Base-by-base conservation (phyloP, 2,797 vertebrate genomes). In the Psittacula echo region DNA sequence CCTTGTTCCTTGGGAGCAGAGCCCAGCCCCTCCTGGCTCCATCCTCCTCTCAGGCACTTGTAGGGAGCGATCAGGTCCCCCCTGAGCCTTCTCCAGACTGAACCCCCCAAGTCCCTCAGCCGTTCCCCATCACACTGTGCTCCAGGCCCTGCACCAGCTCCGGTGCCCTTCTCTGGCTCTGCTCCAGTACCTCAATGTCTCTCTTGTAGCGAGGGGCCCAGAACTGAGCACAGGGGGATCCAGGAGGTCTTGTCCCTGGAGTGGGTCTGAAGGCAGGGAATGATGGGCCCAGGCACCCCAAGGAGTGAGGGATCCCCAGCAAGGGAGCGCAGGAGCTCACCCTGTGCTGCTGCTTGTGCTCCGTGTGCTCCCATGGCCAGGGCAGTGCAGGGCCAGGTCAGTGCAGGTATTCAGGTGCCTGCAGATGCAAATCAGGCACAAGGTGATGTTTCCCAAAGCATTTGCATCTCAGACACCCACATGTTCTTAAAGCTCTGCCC, bases 391-490 rank as follows among this genome's bases (percentile, higher is more conserved):
- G 21, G 77, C 86, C 68, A 60, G n/a, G 86, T 42, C 7, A 0
- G 80, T 88, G 45, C 76, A 83, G 83, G 80, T 51, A 44, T 67
- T 88, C 47, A 92, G 83, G 81, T 89, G 53, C 87, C 62, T 84
- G 88, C 58, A 48, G 62, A 91, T 94, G 87, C 81, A 94, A 94
- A 94, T 82, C 45, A 92, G 78, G 54, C 1, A 0, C 71, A 82
- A 39, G 0, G 2, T 73, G 92, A 65, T 94, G 44, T 79, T 94
- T 89, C 92, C 87, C 92, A 85, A 79, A 95, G 75, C 75, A 87
- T 91, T 89, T 96, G 51, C 93, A 79, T 87, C 67, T 87, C 79
- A 79, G 82, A 73, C 34, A 13, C 91, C 90, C 78, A 95, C 91
- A 64, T 60, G 58, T 60, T 91, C 91, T 71, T 91, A 87, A 95